Percentiles rank a stretch among this genome's conserved stretches.
These are phyloP conservation scores for Haliclona indistincta DNA, from an alignment of 37 sponge, comb jelly and placozoan species.

Conservation along the genomic window DNA sequence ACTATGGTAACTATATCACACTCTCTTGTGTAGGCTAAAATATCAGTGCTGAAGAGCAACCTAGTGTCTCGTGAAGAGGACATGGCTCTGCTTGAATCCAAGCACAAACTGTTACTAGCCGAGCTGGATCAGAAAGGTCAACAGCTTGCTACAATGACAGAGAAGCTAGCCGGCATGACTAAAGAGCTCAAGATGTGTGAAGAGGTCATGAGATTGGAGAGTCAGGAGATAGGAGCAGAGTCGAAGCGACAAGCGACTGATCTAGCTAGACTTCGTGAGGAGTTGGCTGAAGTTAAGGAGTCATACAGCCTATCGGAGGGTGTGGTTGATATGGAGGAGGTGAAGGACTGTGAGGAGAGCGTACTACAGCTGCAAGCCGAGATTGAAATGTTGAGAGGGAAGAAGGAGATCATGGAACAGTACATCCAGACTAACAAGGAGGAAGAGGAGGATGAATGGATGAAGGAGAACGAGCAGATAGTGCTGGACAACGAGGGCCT, in stretches of 20 bases:
- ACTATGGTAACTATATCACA: background rate
- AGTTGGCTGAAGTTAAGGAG: too few species aligned
- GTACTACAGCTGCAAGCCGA: conserved; percentile 41
- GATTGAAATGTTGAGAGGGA: conserved; percentile 43
- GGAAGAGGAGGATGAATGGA: background rate
- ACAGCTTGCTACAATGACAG: too few species aligned
- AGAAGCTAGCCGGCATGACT: too few species aligned
- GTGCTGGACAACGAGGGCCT: conserved; percentile 5
- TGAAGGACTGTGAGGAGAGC: conserved; percentile 28
- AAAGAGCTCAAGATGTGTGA: too few species aligned
- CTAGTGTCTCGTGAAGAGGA: background rate
- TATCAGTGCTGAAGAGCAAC: background rate
- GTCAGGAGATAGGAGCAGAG: too few species aligned
- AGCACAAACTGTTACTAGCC: background rate
- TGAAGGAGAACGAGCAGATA: conserved; percentile 3
- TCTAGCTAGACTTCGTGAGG: too few species aligned
- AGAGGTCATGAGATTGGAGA: too few species aligned
- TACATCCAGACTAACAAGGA: conserved; percentile 11
- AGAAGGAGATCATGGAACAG: conserved; percentile 19
- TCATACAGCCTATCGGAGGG: too few species aligned
- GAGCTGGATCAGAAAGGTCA: too few species aligned
- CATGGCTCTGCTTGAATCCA: background rate
- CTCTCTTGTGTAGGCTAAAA: background rate
- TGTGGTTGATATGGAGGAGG: conserved; percentile 3
- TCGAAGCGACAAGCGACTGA: too few species aligned